Evolutionary conservation across 2,888 invertebrate genomes (phyloP).

Genomic region (Automeris io): DNA sequence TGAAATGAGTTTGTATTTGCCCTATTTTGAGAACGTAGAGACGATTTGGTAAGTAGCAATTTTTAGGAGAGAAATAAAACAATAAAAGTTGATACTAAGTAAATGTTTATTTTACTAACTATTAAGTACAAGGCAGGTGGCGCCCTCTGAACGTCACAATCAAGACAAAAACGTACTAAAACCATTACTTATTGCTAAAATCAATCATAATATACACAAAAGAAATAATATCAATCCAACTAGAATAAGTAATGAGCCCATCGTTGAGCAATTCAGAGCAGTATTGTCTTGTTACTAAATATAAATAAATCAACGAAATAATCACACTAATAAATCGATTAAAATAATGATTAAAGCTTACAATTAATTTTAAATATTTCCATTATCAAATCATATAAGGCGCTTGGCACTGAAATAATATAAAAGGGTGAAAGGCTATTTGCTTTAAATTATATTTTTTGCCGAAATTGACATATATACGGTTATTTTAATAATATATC

Average conservation of each 20-base stretch:
- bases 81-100: constrained; percentile 49
- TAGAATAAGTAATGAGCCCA: constrained; percentile 57
- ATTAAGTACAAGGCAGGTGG: constrained; percentile 57
- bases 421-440: too few species aligned
- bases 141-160: constrained; percentile 51
- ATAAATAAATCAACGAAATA: constrained; percentile 37
- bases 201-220: constrained; percentile 25
- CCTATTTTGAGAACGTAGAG: too few species aligned
- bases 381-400: constrained; percentile 41
- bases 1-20: too few species aligned
- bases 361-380: constrained; percentile 46
- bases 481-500: too few species aligned
- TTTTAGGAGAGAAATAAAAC: too few species aligned
- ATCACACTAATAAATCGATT: constrained; percentile 29
- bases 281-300: constrained; percentile 63
- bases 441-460: too few species aligned
- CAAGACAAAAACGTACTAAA: constrained; percentile 18
- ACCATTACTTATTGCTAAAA: constrained; percentile 13
- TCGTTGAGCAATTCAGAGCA: constrained; percentile 62
- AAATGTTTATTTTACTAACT: constrained; percentile 68
- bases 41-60: too few species aligned
- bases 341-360: constrained; percentile 47
- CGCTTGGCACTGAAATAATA: too few species aligned
- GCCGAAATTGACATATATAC: too few species aligned
- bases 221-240: constrained; percentile 39